A percentile compares a stretch with the other conserved stretches of the same genome.
Evolutionary conservation across 2,113 vertebrate genomes (phyloP).

Genomic region (Albula goreensis): DNA sequence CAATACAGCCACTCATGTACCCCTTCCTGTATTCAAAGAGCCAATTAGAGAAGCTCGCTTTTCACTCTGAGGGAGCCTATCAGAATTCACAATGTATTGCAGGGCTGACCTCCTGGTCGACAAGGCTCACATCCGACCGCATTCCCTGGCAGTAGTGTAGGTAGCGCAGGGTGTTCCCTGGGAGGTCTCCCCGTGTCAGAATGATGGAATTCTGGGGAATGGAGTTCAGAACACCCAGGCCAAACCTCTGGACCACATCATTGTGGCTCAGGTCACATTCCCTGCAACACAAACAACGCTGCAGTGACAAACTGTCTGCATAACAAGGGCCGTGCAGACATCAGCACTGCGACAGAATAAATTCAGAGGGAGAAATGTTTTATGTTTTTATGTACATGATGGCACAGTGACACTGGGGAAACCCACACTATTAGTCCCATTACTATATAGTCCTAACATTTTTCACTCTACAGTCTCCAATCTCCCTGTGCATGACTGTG

Average conservation of each 20-base stretch:
- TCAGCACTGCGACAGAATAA: background rate
- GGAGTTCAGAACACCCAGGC: slow-evolving; percentile 82
- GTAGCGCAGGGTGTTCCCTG: slow-evolving; percentile 92
- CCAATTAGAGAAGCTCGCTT: background rate
- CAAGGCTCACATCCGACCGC: slow-evolving; percentile 83
- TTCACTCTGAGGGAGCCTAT: slow-evolving; percentile 5
- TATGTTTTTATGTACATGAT: background rate
- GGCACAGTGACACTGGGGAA: background rate
- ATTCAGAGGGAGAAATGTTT: background rate
- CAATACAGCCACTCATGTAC: background rate
- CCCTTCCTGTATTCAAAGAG: background rate
- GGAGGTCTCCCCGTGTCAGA: slow-evolving; percentile 91
- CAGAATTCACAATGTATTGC: background rate
- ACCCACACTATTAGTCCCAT: background rate
- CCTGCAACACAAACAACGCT: slow-evolving; percentile 56
- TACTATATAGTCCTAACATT: background rate
- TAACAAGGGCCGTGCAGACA: background rate
- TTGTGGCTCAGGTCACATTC: slow-evolving; percentile 86
- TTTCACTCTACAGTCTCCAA: background rate
- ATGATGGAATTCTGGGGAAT: slow-evolving; percentile 79
- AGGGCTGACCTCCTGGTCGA: slow-evolving; percentile 89
- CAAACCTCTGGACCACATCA: slow-evolving; percentile 83
- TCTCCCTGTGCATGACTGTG: background rate
- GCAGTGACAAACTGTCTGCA: background rate
- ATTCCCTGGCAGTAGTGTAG: slow-evolving; percentile 85